Evolutionary conservation across 2,797 vertebrate genomes (phyloP), one percentile per base, ranked within the genome.

Genomic region (Sebastes diaconus): DNA sequence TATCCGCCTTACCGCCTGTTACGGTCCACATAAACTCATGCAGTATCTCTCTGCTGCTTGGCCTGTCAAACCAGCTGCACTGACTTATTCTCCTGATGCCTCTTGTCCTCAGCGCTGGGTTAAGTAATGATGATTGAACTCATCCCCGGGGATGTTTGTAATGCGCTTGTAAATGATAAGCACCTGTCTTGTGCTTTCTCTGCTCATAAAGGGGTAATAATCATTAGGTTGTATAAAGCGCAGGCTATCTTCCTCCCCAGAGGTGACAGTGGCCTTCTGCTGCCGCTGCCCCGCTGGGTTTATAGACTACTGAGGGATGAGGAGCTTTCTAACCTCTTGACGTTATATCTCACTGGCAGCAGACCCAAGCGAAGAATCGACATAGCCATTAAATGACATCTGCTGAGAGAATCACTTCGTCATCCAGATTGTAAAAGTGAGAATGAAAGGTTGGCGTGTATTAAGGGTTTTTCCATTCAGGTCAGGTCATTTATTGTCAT

Each of bases 81-180:
- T 63, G 65, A 60, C 54, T 66, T 71, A 5, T 52, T 75, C 67
- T 71, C 32, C 59, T 20, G 20, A 39, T 71, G 81, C 71, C 39
- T 27, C 29, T 10, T 29, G 24, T 70, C 46, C 68, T 77, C 59
- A 4, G 42, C 6, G 8, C 54, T 14, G 55, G 60, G 65, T 85
- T 73, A 69, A 75, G 76, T 72, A 81, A 75, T 75, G 75, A 76
- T 84, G 71, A 80, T 70, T 82, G 58, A 83, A 79, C 22, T 63
- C 68, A 9, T 86, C 81, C 81, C 72, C 4, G 3, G 72, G 78
- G 82, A 78, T 77, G 75, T 83, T 80, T 84, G 72, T 87, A 78
- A 88, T 79, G 80, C 2, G 50, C 83, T 88, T 73, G 77, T 87
- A 68, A 90, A 90, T 86, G 84, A 87, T 84, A 83, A 87, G 85